phyloP scores from a whole-genome alignment of 2,797 vertebrate genomes.

The Epinephelus coioides region DNA sequence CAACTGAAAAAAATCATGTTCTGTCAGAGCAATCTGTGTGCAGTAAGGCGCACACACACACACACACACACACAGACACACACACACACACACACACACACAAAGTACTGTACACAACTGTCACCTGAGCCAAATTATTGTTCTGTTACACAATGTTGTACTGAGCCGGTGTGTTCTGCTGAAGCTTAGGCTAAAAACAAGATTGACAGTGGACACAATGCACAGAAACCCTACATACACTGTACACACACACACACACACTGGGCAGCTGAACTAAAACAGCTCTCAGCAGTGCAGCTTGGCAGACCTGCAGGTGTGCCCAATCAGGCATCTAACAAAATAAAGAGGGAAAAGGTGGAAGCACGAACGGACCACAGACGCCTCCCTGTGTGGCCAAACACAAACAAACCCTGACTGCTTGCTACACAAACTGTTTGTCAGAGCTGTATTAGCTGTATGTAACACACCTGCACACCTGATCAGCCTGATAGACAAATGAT shows the following conservation, averaged over 20 bases:
- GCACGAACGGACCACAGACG: conserved; percentile 51
- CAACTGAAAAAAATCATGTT: conserved; percentile 25
- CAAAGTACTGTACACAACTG: background rate
- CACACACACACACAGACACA: background rate
- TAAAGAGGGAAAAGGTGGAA: conserved; percentile 59
- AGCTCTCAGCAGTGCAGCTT: conserved; percentile 55
- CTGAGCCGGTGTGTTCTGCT: conserved; percentile 1
- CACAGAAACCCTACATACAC: conserved; percentile 13
- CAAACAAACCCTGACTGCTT: conserved; percentile 35
- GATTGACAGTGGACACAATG: conserved; percentile 25
- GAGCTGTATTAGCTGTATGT: background rate
- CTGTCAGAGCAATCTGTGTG: conserved; percentile 30
- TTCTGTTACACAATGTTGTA: conserved; percentile 7
- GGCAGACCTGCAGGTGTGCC: conserved; percentile 57
- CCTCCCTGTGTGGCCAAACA: conserved; percentile 52
- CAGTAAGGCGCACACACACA: background rate
- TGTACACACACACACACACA: conserved; percentile 26
- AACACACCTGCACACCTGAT: background rate
- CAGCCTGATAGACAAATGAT: background rate
- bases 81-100: background rate
- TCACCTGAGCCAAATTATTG: conserved; percentile 40
- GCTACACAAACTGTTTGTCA: conserved; percentile 26
- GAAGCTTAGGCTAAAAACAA: conserved; percentile 27
- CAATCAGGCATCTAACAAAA: conserved; percentile 65
- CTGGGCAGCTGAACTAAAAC: conserved; percentile 47